Percentiles rank a stretch among this genome's conserved stretches.
Evolutionary conservation across 2,888 invertebrate genomes (phyloP).

Genomic region (Parthenolecanium corni): DNA sequence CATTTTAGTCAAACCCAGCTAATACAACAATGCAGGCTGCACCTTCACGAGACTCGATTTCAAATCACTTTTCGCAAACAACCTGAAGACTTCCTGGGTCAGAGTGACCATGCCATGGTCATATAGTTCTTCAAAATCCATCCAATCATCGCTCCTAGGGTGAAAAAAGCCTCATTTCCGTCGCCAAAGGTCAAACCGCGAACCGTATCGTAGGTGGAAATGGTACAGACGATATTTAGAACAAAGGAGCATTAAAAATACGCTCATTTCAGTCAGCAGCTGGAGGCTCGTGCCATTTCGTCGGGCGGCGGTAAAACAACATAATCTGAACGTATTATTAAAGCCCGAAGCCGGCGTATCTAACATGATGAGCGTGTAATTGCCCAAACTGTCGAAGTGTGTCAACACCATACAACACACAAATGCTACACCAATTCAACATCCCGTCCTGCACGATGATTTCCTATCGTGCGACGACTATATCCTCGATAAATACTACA

Average conservation of each 20-base stretch:
- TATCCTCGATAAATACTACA: conserved; percentile 1
- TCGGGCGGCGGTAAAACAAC: neutral
- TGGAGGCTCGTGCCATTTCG: conserved; percentile 26
- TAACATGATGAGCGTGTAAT: conserved; percentile 28
- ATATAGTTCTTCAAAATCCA: no score
- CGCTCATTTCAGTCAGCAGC: neutral
- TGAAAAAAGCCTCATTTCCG: conserved; percentile 12
- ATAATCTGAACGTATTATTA: conserved; percentile 18
- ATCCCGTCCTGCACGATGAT: conserved; percentile 21
- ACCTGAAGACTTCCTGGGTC: no score
- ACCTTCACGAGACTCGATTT: no score
- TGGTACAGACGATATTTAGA: neutral
- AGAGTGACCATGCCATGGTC: no score
- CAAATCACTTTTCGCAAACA: no score
- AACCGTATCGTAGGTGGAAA: neutral
- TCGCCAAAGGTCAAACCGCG: neutral
- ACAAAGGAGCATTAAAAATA: neutral
- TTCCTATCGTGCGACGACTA: conserved; percentile 28
- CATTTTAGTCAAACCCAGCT: no score
- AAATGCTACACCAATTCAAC: no score
- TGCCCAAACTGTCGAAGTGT: conserved; percentile 28
- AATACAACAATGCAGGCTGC: no score
- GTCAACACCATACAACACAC: conserved; percentile 14
- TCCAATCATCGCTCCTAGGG: no score
- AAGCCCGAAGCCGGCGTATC: conserved; percentile 12